Base-by-base conservation (phyloP, 2,797 vertebrate genomes). In the Babyrousa celebensis region DNA sequence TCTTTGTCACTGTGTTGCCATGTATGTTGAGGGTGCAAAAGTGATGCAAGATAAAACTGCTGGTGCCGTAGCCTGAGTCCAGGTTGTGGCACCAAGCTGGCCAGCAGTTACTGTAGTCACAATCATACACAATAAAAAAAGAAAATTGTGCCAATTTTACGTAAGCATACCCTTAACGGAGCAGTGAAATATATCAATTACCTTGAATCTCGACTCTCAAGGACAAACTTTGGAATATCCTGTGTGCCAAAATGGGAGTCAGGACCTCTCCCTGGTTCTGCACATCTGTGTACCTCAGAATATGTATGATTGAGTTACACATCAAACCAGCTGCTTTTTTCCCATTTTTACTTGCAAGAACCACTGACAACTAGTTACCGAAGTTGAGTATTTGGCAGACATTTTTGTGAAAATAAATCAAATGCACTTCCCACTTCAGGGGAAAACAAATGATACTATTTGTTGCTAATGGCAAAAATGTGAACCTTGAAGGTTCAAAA, bases 21-120 rank as follows among this genome's bases (percentile, higher is more conserved):
- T 11, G 40, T 5, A 10, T 16, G 4, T 0, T 0, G 27, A 88
- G 23, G 10, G 4, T 6, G 21, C 3, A 36, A 58, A 70, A 15
- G 2, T 0, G 0, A 36, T 1, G 2, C 17, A 3, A 1, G 3
- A 10, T 9, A 3, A 5, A n/a, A 32, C 1, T 1, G 15, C 27
- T 1, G 78, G 7, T 8, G 21, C 21, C 17, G 6, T 9, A 0
- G 11, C 6, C 0, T 0, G 10, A 20, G 17, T 11, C 25, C 2
- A 5, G 62, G 6, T 1, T 4, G n/a, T 5, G 25, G 2, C 7
- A 1, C 10, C 52, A n/a, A 2, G 0, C 1, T 32, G 23, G 4
- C n/a, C 5, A 1, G 6, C 0, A 10, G 12, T 40, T 4, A 4
- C 1, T 0, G 0, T 6, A 10, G 29, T 62, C 23, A n/a, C 27